Evolutionary conservation across 2,888 invertebrate species (phyloP), one percentile per base, ranked within the genome.

Genomic region (Mycalesis mineus): DNA sequence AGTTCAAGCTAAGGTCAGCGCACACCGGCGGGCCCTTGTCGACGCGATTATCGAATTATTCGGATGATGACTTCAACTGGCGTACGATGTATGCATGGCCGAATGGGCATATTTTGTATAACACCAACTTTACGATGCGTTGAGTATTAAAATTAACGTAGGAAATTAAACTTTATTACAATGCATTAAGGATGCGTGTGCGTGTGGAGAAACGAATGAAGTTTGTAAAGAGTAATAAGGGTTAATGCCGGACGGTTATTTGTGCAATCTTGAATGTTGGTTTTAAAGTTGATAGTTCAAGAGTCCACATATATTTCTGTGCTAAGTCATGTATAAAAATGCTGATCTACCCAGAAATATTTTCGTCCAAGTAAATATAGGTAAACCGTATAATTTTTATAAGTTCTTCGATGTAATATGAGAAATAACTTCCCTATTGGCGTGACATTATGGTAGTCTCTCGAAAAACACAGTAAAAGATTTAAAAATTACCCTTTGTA

Each of bases 251-350:
- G 82, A 57, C 73, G 73, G 84, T 80, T 77, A 84, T 86, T 84
- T 82, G 78, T 83, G 84, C 81, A 84, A 85, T 85, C 82, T 80
- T 75, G 76, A 78, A 80, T 84, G 84, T 87, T 86, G 82, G 82
- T 84, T 86, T 85, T 78, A 77, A 73, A 77, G 70, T 69, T 64
- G 47, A 47, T 33, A 33, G 47, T 11, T 1, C 33, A 11, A 47
- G 47, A 47, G 47, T 9, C 31, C 31, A 15, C 15, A 1, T 1
- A 11, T 11, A 9, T 22, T 5, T 22, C 5, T 22, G 22, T 4
- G 22, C 22, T 4, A 22, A 5, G 22, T 22, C 22, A 22, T 22
- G 5, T 5, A 22, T 22, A n/a, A n/a, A n/a, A n/a, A n/a, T n/a
- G n/a, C n/a, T n/a, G n/a, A n/a, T n/a, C n/a, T n/a, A n/a, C n/a